phyloP scores from a whole-genome alignment of 2,797 vertebrate genomes.

The Sardinella longiceps region DNA sequence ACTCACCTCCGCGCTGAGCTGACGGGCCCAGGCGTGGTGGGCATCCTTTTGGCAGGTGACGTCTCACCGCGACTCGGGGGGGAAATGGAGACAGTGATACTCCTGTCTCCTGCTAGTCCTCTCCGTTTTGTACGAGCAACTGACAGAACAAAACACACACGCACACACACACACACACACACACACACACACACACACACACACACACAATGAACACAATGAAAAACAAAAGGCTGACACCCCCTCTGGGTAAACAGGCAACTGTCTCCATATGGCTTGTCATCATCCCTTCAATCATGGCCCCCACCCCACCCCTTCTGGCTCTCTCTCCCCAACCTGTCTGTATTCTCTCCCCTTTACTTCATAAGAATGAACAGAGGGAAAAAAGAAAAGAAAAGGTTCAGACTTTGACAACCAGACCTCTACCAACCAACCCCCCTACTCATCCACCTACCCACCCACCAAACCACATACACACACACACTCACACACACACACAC shows the following conservation, averaged over 20 bases:
- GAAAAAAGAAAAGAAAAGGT: conserved; percentile 37
- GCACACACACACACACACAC: too few relatives aligned
- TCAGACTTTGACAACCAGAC: conserved; percentile 49
- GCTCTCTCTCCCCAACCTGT: conserved; percentile 66
- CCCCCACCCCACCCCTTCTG: conserved; percentile 51
- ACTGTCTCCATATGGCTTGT: conserved; percentile 77
- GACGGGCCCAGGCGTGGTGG: conserved; percentile 52
- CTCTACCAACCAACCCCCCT: conserved; percentile 36
- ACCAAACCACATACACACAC: conserved; percentile 13
- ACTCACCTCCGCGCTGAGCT: conserved; percentile 49
- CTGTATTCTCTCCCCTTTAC: conserved; percentile 56
- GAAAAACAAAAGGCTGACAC: conserved; percentile 65
- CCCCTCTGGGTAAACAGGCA: conserved; percentile 71
- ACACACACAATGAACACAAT: conserved; percentile 32
- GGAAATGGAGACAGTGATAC: conserved; percentile 58
- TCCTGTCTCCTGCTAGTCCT: conserved; percentile 61
- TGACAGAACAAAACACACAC: conserved; percentile 64
- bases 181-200: conserved; percentile 18
- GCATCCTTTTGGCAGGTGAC: conserved; percentile 52
- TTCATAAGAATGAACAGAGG: conserved; percentile 33
- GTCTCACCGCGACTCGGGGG: conserved; percentile 47
- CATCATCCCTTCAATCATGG: conserved; percentile 74
- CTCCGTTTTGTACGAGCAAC: conserved; percentile 60
- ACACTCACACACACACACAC: neutral
- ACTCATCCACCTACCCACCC: conserved; percentile 27